Percentiles rank a stretch among this genome's conserved stretches.
These are phyloP conservation scores for Gymnothorax javanicus DNA, from an alignment of 2,797 vertebrate species.

Conservation along the genomic window DNA sequence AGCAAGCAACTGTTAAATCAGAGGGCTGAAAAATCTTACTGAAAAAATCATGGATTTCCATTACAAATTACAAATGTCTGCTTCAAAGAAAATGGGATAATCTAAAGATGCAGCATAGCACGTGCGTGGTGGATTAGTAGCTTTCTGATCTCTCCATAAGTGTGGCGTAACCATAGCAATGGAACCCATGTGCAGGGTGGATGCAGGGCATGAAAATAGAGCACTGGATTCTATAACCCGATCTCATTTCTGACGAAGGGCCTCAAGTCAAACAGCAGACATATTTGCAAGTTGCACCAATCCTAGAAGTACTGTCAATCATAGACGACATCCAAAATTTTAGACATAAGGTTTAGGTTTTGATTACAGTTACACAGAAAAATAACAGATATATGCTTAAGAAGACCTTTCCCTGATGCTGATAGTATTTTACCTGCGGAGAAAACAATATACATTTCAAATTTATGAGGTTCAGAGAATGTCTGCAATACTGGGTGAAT, in stretches of 20 bases:
- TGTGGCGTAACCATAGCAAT: slow-evolving; percentile 33
- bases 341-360: background rate
- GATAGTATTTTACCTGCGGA: background rate
- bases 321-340: background rate
- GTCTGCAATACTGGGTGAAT: background rate
- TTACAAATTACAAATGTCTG: slow-evolving; percentile 28
- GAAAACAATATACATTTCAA: background rate
- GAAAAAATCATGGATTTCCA: background rate
- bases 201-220: background rate
- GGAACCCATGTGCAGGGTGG: slow-evolving; percentile 13
- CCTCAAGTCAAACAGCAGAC: background rate
- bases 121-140: background rate
- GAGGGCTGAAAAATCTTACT: background rate
- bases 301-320: background rate
- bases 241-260: background rate
- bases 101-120: slow-evolving; percentile 21
- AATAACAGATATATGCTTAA: background rate
- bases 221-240: slow-evolving; percentile 9
- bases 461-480: background rate
- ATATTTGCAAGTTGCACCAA: background rate
- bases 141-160: slow-evolving; percentile 30
- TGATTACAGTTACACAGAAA: background rate
- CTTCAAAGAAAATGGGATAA: background rate
- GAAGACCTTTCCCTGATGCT: background rate
- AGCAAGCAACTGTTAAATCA: background rate